Evolutionary conservation across 1,140 invertebrate species (phyloP), one percentile per base, ranked within the genome.

Genomic region (Diorhabda sublineata): DNA sequence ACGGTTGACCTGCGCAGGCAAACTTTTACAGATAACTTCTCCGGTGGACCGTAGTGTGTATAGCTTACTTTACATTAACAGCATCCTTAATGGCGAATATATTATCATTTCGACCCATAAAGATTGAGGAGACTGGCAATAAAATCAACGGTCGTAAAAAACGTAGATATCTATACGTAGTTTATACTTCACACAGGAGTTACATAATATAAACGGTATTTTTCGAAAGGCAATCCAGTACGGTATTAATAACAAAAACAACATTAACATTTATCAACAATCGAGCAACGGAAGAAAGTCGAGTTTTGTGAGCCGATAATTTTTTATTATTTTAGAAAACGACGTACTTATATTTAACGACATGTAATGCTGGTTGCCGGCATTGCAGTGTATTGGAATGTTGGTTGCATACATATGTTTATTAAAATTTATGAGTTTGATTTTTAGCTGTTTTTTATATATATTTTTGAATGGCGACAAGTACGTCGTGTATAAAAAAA

Each of bases 311-410:
- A n/a, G 47, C 47, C 6, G n/a, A 52, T 52, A 52, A 52, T 52
- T 59, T n/a, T 59, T 56, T 56, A 7, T 56, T 56, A n/a, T 56
- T n/a, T 56, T 7, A 56, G 6, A 56, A 56, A 56, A 56, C n/a
- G 52, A 7, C n/a, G 2, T 6, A n/a, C 52, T n/a, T 56, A 6
- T 7, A 7, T 56, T 56, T n/a, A 56, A 56, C 6, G n/a, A n/a
- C 26, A 26, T 26, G 26, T 26, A 26, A 26, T 26, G 26, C 26
- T 26, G 26, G 26, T 26, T 26, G 26, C 26, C 26, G 1, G 26
- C 26, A 26, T 26, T 26, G 26, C 26, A 26, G 26, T 26, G 26
- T 26, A 26, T 26, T 26, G 26, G 26, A 26, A 26, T 26, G 26
- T 26, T 26, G 26, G 26, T 26, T 26, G 26, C 26, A 26, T 26